phyloP scores from a whole-genome alignment of 2,797 vertebrate genomes.

The Spheniscus humboldti region DNA sequence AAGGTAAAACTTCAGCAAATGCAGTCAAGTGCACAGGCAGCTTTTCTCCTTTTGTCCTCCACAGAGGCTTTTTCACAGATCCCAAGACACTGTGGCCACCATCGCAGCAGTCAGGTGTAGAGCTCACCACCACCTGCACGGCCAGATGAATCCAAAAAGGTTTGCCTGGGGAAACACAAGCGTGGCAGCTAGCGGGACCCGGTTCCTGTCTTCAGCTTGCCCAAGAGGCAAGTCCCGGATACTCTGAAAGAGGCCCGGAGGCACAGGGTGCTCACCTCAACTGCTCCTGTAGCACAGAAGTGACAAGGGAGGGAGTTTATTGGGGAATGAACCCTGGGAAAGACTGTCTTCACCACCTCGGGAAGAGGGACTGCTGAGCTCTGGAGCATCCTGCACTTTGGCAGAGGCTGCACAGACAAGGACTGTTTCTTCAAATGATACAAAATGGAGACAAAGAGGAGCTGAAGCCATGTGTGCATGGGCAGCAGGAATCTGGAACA shows the following conservation, averaged over 20 bases:
- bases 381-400: rapidly evolving
- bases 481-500: neutral
- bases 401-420: neutral
- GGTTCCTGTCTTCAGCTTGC: neutral
- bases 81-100: neutral
- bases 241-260: neutral
- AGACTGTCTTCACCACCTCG: neutral
- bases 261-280: neutral
- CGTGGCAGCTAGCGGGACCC: rapidly evolving
- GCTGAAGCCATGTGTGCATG: neutral
- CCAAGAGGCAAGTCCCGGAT: neutral
- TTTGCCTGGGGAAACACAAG: neutral
- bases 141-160: neutral
- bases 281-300: neutral
- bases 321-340: neutral
- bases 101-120: neutral
- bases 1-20: conserved; percentile 52
- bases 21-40: neutral
- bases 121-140: neutral
- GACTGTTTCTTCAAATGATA: neutral
- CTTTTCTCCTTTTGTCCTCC: neutral
- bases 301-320: neutral
- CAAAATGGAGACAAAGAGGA: neutral
- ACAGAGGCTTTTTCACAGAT: neutral
- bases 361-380: neutral